These are phyloP conservation scores for Acipenser transmontanus DNA, from an alignment of 2,797 vertebrate genomes.

Conservation along the genomic window DNA sequence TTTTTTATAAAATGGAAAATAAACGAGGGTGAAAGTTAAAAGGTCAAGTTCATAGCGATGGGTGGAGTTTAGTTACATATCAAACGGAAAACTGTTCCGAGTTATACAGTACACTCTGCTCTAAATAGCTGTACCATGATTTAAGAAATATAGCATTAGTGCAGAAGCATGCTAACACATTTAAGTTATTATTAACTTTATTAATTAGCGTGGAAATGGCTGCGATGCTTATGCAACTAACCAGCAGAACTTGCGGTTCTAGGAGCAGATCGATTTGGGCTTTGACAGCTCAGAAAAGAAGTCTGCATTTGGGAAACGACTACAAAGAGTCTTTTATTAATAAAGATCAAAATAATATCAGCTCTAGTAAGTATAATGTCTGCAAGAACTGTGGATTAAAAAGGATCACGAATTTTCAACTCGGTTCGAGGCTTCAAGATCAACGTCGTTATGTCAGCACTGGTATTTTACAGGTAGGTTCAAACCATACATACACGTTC, in stretches of 20 bases:
- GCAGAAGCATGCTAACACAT: no score
- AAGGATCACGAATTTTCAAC: slow-evolving; percentile 12
- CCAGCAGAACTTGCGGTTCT: slow-evolving; percentile 28
- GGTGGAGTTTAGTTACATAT: slow-evolving; percentile 2
- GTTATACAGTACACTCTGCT: neutral
- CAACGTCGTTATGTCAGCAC: slow-evolving; percentile 21
- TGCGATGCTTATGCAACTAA: slow-evolving; percentile 39
- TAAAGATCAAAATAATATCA: neutral
- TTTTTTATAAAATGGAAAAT: no score
- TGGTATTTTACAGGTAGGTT: slow-evolving; percentile 47
- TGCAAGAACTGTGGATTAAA: slow-evolving; percentile 15
- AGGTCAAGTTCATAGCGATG: neutral
- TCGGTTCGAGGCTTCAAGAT: slow-evolving; percentile 14
- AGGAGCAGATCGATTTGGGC: slow-evolving; percentile 28
- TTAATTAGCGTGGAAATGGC: slow-evolving; percentile 41
- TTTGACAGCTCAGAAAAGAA: slow-evolving; percentile 25
- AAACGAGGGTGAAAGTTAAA: neutral
- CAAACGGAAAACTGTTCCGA: neutral
- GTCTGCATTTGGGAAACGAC: slow-evolving; percentile 11
- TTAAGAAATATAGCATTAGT: neutral
- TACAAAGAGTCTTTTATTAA: neutral
- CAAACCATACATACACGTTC: neutral
- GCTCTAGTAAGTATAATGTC: neutral
- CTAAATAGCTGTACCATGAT: neutral
- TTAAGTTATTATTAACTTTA: neutral